These are phyloP conservation scores for Dendrocincla tyrannina DNA, from an alignment of 2,797 vertebrate species.

Conservation along the genomic window DNA sequence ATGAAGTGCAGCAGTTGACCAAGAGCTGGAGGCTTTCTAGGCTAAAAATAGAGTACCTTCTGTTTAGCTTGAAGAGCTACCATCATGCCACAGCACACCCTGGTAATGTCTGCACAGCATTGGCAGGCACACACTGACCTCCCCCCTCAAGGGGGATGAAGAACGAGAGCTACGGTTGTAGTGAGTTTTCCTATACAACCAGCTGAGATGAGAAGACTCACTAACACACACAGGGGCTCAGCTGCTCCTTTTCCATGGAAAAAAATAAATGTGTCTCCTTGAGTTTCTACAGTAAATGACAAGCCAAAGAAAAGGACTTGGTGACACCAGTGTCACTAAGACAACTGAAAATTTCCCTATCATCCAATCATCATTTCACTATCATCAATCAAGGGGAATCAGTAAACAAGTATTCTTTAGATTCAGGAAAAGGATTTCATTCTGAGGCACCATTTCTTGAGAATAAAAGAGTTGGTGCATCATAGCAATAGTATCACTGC, in stretches of 20 bases:
- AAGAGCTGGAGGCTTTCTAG: slow-evolving; percentile 4
- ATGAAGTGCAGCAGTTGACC: slow-evolving; percentile 17
- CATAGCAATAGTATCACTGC: not conserved
- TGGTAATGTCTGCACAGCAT: not conserved
- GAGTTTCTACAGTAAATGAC: not conserved
- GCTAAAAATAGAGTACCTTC: slow-evolving; percentile 74
- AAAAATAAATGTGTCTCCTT: not conserved
- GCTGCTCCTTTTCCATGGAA: not conserved
- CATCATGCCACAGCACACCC: slow-evolving; percentile 6
- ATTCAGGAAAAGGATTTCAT: not conserved
- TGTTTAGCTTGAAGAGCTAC: slow-evolving; percentile 64
- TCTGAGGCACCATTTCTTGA: not conserved
- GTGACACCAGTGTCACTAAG: not conserved
- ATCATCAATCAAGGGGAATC: not conserved
- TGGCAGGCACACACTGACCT: not conserved
- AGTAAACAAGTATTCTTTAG: not conserved
- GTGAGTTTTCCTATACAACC: not conserved
- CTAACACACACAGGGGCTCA: not conserved
- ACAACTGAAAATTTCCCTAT: not conserved
- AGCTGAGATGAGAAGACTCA: not conserved
- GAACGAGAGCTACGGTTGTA: not conserved
- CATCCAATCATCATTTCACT: too few relatives aligned
- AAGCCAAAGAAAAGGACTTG: not conserved
- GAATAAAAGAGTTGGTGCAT: not conserved
- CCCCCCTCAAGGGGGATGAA: not conserved